A percentile compares a stretch with the other conserved stretches of the same genome.
Conservation (phyloP, 2,888 invertebrate genomes). For the Caenorhabditis parvicauda region DNA sequence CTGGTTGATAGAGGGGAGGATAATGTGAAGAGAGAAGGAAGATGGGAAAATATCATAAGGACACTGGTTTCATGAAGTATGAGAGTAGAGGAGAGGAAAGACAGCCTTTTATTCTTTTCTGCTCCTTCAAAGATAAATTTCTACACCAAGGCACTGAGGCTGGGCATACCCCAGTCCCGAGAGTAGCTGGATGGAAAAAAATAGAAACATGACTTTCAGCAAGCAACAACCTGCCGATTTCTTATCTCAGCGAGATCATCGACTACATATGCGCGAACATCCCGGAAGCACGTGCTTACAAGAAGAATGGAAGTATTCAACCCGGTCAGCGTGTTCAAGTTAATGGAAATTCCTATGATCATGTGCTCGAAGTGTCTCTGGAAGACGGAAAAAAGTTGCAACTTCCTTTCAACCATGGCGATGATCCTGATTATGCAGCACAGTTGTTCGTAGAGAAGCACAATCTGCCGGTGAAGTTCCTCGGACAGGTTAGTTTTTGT, state of each 20-base stretch:
- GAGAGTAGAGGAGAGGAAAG: too few species aligned
- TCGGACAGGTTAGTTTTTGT: constrained; percentile 67
- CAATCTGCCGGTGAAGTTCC: constrained; percentile 73
- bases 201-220: too few species aligned
- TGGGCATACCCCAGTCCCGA: too few species aligned
- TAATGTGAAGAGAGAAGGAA: too few species aligned
- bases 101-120: too few species aligned
- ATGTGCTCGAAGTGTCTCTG: constrained; percentile 90
- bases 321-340: constrained; percentile 19
- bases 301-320: constrained; percentile 7
- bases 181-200: too few species aligned
- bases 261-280: constrained; percentile 46
- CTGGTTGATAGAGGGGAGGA: too few species aligned
- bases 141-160: too few species aligned
- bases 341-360: constrained; percentile 73
- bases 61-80: too few species aligned
- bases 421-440: constrained; percentile 89
- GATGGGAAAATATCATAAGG: too few species aligned
- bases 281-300: constrained; percentile 38
- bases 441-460: constrained; percentile 84
- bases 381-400: constrained; percentile 82
- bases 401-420: constrained; percentile 82
- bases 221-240: constrained; percentile 44
- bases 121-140: too few species aligned
- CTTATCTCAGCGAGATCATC: constrained; percentile 49